A percentile compares a stretch with the other conserved stretches of the same genome.
Evolutionary conservation across 2,113 vertebrate genomes (phyloP).

Genomic region (Toxostoma redivivum): DNA sequence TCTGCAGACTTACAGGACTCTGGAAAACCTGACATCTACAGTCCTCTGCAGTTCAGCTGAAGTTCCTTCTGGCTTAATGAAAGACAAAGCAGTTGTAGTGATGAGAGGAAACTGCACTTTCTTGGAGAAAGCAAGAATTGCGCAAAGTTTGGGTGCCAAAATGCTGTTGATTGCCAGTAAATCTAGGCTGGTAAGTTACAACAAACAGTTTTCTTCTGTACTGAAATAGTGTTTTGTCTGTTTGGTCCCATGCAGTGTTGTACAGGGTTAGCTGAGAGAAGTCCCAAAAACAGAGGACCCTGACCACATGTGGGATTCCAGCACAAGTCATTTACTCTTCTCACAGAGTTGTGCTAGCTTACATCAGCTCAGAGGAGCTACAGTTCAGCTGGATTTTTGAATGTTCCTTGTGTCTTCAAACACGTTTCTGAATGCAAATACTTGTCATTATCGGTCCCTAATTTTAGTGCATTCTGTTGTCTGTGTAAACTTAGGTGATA

Average conservation of each 20-base stretch:
- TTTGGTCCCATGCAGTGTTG: neutral
- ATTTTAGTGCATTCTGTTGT: neutral
- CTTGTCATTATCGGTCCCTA: neutral
- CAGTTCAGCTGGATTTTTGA: neutral
- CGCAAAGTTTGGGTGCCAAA: constrained; percentile 77
- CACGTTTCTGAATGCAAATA: neutral
- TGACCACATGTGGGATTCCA: neutral
- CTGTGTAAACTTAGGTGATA: neutral
- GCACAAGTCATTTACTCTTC: neutral
- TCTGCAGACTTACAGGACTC: constrained; percentile 65
- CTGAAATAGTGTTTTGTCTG: neutral
- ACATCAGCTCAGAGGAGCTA: neutral
- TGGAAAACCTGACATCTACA: constrained; percentile 80
- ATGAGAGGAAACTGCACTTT: constrained; percentile 80
- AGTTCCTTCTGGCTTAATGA: constrained; percentile 57
- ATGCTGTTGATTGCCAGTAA: constrained; percentile 84
- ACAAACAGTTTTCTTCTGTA: neutral
- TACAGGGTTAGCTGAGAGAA: neutral
- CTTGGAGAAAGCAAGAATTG: constrained; percentile 83
- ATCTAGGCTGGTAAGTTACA: constrained; percentile 72
- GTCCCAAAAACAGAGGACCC: neutral
- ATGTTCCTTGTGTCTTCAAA: neutral
- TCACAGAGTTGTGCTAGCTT: neutral
- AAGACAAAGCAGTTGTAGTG: constrained; percentile 82
- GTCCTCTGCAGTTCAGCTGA: constrained; percentile 78